phyloP scores from a whole-genome alignment of 2,113 vertebrate species.

The Pollachius pollachius region DNA sequence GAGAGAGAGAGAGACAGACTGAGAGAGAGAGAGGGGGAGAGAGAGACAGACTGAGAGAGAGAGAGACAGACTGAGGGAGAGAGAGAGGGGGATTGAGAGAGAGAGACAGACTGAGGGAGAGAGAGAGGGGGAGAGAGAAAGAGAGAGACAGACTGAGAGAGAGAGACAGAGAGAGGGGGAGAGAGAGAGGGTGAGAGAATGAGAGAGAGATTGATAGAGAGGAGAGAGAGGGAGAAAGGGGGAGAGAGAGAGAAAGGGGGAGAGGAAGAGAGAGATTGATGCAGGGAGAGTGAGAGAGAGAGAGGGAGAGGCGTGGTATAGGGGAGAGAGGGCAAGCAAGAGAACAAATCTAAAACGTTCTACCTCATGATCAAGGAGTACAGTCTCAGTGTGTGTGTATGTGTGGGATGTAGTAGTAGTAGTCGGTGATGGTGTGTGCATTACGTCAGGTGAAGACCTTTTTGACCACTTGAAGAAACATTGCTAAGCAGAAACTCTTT shows the following conservation, averaged over 20 bases:
- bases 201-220: constrained; percentile 40
- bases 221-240: constrained; percentile 26
- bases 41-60: constrained; percentile 34
- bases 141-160: constrained; percentile 2
- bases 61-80: neutral
- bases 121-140: constrained; percentile 13
- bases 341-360: neutral
- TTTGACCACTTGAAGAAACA: no score
- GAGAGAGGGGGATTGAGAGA: no score
- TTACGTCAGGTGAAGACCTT: no score
- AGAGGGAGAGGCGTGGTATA: constrained; percentile 29
- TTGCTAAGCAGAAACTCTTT: no score
- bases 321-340: constrained; percentile 50
- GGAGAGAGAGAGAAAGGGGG: neutral
- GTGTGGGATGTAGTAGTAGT: neutral
- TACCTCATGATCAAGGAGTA: neutral
- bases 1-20: constrained; percentile 6
- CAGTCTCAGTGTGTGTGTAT: neutral
- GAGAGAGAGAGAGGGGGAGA: constrained; percentile 10
- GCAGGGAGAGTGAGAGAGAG: neutral
- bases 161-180: constrained; percentile 55
- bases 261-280: constrained; percentile 7
- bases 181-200: no score
- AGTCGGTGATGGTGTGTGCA: neutral
- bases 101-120: no score